phyloP scores from a whole-genome alignment of 2,888 invertebrate genomes.

The Drosophila kokeensis region DNA sequence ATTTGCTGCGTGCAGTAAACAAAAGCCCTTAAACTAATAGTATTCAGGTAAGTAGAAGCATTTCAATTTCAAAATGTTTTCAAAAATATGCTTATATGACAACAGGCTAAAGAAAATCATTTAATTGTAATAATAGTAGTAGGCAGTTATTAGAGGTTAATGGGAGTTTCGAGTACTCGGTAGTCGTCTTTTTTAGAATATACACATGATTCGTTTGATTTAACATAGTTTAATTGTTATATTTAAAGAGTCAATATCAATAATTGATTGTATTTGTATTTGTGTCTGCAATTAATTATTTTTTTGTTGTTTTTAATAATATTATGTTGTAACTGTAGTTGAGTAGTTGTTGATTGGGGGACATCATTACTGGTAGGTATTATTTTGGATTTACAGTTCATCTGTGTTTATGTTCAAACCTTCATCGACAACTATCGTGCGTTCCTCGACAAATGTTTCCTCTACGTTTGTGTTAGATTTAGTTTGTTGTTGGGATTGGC shows the following conservation, averaged over 20 bases:
- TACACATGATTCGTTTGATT: slow-evolving; percentile 75
- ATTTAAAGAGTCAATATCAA: slow-evolving; percentile 70
- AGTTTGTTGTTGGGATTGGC: slow-evolving; percentile 53
- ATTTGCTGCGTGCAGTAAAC: slow-evolving; percentile 36
- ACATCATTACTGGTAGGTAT: slow-evolving; percentile 62
- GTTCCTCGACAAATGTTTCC: slow-evolving; percentile 85
- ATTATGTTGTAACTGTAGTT: slow-evolving; percentile 64
- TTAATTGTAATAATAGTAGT: slow-evolving; percentile 32
- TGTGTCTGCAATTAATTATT: slow-evolving; percentile 29
- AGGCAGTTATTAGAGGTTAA: slow-evolving; percentile 61
- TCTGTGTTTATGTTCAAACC: slow-evolving; percentile 84
- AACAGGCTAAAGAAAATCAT: slow-evolving; percentile 55
- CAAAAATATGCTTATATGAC: slow-evolving; percentile 66
- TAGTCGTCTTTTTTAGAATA: slow-evolving; percentile 74
- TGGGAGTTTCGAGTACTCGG: slow-evolving; percentile 46
- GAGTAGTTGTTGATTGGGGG: slow-evolving; percentile 68
- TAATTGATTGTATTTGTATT: slow-evolving; percentile 60
- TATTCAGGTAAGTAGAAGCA: slow-evolving; percentile 60
- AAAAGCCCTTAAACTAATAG: slow-evolving; percentile 52
- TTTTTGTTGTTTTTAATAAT: slow-evolving; percentile 48
- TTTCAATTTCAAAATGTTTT: slow-evolving; percentile 24
- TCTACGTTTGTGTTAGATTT: slow-evolving; percentile 69
- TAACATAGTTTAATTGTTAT: slow-evolving; percentile 74
- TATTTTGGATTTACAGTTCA: slow-evolving; percentile 75
- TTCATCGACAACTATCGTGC: slow-evolving; percentile 84